Evolutionary conservation across 2,113 vertebrate species (phyloP), one percentile per base, ranked within the genome.

Genomic region (Typhlomys cinereus): DNA sequence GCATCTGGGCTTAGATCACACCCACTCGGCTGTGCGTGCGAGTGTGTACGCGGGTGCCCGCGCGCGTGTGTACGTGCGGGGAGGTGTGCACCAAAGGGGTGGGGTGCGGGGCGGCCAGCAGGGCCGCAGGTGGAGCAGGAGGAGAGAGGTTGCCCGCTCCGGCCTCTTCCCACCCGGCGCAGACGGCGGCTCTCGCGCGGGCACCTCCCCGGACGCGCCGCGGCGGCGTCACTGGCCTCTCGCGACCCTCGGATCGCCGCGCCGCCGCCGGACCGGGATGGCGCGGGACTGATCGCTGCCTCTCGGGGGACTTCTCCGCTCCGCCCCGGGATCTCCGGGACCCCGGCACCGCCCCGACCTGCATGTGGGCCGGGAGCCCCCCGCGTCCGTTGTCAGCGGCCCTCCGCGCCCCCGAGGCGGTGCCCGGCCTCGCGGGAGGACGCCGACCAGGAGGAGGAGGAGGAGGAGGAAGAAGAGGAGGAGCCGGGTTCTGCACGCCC

Each of bases 11-110:
- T 18, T 20, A 46, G 92, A 34, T 95, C 96, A 89, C 95, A 94
- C 88, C 83, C 95, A 82, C 88, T 46, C 34, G 21, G 84, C 89
- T 46, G 93, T 85, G 95, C 80, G 64, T 50, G 92, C 39, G 74
- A 67, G 69, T 36, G 94, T 66, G 94, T 15, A 92, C 94, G 89
- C 79, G 86, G 66, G 84, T 70, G 70, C 39, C 61, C 73, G 85
- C 66, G 95, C 84, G 94, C 52, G 83, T 79, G 94, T 92, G 87
- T 73, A 78, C 90, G 96, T 94, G 92, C 74, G 85, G 85, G 94
- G 95, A 95, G 95, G 95, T 95, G 96, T 95, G 92, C 85, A 76
- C 95, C 88, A 31, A n/a, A 64, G 79, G 79, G 79, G 79, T 81
- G 96, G 94, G 90, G 93, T 78, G 90, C 67, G 67, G 67, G 88